Evolutionary conservation across 2,888 invertebrate genomes (phyloP).

Genomic region (Agrotis exclamationis): DNA sequence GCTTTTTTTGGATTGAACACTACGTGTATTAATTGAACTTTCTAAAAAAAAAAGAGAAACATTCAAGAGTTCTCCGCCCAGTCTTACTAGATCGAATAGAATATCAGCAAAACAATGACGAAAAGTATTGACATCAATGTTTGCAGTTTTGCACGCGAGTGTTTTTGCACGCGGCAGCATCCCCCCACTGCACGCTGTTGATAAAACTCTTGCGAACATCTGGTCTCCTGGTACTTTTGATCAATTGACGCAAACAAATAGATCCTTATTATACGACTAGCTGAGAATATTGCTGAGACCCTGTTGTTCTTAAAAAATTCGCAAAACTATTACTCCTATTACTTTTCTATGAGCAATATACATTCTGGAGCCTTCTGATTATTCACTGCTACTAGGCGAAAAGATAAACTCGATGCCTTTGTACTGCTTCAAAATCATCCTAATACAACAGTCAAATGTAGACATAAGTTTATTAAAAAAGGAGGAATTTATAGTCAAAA

Average conservation of each 20-base stretch:
- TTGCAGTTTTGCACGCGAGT: slow-evolving; percentile 44
- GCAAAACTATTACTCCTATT: slow-evolving; percentile 1
- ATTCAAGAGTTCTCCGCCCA: neutral
- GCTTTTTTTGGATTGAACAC: neutral
- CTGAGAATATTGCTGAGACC: neutral
- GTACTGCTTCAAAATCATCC: too few species aligned
- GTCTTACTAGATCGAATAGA: neutral
- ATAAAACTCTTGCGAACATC: slow-evolving; percentile 4
- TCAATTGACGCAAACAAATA: too few species aligned
- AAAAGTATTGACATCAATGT: neutral
- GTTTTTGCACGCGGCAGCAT: slow-evolving; percentile 52
- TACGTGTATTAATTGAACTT: neutral
- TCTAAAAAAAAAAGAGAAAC: too few species aligned
- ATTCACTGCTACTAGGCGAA: neutral
- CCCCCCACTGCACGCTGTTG: slow-evolving; percentile 54
- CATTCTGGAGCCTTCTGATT: neutral
- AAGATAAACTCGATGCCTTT: neutral
- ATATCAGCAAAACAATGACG: neutral
- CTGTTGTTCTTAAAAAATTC: neutral
- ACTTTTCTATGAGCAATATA: slow-evolving; percentile 26
- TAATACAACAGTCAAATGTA: too few species aligned
- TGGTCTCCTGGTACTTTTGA: slow-evolving; percentile 5
- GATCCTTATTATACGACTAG: too few species aligned
- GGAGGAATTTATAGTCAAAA: neutral
- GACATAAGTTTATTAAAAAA: too few species aligned